These are phyloP conservation scores for Didymodactylos carnosus DNA, from an alignment of 2,888 invertebrate species.

Conservation along the genomic window DNA sequence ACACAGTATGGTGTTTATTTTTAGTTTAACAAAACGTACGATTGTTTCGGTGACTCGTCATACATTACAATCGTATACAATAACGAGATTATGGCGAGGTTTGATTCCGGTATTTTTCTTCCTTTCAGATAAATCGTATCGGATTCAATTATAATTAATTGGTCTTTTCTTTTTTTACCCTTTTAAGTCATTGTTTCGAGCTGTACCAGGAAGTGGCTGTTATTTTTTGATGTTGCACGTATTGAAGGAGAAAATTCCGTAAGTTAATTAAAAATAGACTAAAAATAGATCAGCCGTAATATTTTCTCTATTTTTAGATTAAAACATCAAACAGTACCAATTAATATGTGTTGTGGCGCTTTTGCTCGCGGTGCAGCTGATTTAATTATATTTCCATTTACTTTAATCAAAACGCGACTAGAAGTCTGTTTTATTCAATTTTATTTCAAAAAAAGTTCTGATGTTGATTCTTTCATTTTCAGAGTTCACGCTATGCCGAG, in stretches of 20 bases:
- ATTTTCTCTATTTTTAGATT: neutral
- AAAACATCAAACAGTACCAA: neutral
- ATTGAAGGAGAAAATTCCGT: neutral
- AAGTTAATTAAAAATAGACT: neutral
- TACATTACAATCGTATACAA: neutral
- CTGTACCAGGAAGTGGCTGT: constrained; percentile 5
- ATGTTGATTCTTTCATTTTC: neutral
- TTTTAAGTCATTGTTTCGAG: neutral
- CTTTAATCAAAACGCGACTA: neutral
- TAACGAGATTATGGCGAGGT: neutral
- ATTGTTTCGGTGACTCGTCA: neutral
- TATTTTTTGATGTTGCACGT: constrained; percentile 6
- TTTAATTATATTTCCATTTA: neutral
- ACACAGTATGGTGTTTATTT: too few species aligned
- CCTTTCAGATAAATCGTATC: too few species aligned
- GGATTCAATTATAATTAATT: neutral
- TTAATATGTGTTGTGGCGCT: neutral
- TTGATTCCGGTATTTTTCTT: neutral
- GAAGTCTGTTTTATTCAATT: neutral
- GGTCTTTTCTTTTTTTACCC: neutral
- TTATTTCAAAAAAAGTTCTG: neutral
- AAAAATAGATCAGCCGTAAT: too few species aligned
- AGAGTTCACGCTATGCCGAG: neutral
- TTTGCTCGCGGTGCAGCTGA: neutral
- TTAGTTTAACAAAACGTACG: neutral